Evolutionary conservation across 2,888 invertebrate genomes (phyloP).

Genomic region (Conomelus anceps): DNA sequence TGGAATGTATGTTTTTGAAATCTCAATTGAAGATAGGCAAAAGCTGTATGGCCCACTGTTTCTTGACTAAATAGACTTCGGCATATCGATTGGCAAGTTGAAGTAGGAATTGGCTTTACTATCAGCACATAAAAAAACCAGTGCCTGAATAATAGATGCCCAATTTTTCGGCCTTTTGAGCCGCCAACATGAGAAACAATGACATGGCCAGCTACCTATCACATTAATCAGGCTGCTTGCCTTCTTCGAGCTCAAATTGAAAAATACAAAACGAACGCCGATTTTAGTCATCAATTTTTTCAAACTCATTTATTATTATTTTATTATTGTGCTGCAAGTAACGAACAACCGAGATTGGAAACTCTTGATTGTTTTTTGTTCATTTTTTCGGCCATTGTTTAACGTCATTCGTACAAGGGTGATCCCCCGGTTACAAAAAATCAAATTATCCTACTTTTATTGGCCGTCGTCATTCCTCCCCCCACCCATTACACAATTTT

Average conservation of each 20-base stretch:
- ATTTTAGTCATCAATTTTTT: not conserved
- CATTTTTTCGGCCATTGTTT: not conserved
- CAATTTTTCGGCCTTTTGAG: not conserved
- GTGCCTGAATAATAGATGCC: not conserved
- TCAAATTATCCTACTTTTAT: not conserved
- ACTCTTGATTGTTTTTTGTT: not conserved
- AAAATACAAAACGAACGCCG: not conserved
- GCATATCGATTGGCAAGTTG: not conserved
- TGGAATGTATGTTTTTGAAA: too few relatives aligned
- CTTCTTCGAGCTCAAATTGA: not conserved
- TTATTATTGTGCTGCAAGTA: not conserved
- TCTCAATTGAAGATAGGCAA: too few relatives aligned
- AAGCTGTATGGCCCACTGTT: not conserved
- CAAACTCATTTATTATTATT: not conserved
- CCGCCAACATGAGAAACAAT: not conserved
- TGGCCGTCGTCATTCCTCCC: not conserved
- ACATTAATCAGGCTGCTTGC: not conserved
- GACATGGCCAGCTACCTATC: too few relatives aligned
- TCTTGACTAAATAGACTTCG: not conserved
- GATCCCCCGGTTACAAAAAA: not conserved
- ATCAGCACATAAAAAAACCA: not conserved
- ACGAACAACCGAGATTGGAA: not conserved
- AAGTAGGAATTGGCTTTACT: not conserved
- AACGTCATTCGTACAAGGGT: not conserved
- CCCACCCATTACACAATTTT: not conserved